Percentiles rank a stretch among this genome's conserved stretches.
Evolutionary conservation across 2,888 invertebrate species (phyloP).

Genomic region (Drosophila quinaria): DNA sequence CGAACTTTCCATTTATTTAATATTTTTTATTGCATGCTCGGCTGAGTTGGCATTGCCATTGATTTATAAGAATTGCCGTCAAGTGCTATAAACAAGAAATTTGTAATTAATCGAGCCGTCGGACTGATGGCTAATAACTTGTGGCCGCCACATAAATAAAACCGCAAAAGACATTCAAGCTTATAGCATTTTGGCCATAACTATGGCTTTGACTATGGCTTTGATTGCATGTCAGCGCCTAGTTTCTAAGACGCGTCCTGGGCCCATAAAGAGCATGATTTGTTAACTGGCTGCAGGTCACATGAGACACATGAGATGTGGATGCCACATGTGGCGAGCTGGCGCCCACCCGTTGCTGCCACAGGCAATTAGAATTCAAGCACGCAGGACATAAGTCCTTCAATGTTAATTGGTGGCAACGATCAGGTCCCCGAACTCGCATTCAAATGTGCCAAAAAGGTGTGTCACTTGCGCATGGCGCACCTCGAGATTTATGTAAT

Average conservation of each 20-base stretch:
- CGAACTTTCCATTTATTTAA: slow-evolving; percentile 3
- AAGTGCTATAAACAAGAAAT: slow-evolving; percentile 63
- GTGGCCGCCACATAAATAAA: slow-evolving; percentile 35
- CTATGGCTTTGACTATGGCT: slow-evolving; percentile 22
- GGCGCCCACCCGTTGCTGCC: slow-evolving; percentile 43
- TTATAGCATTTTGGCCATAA: slow-evolving; percentile 6
- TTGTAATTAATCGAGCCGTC: slow-evolving; percentile 58
- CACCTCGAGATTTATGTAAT: slow-evolving; percentile 75
- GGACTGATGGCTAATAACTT: slow-evolving; percentile 44
- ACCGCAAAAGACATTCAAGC: background rate
- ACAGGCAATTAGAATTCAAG: slow-evolving; percentile 48
- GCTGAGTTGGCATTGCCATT: slow-evolving; percentile 71
- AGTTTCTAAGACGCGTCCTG: slow-evolving; percentile 42
- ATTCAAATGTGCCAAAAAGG: slow-evolving; percentile 68
- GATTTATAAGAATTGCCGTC: slow-evolving; percentile 65
- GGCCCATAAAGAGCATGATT: slow-evolving; percentile 43
- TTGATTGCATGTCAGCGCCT: slow-evolving; percentile 57
- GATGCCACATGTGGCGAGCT: slow-evolving; percentile 46
- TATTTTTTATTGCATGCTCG: slow-evolving; percentile 15
- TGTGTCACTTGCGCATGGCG: slow-evolving; percentile 65
- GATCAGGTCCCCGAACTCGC: slow-evolving; percentile 32
- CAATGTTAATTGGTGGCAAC: slow-evolving; percentile 30
- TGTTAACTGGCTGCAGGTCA: slow-evolving; percentile 28
- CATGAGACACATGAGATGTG: background rate
- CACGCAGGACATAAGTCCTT: slow-evolving; percentile 50